Evolutionary conservation across 2,797 vertebrate genomes (phyloP).

Genomic region (Eospalax fontanierii): DNA sequence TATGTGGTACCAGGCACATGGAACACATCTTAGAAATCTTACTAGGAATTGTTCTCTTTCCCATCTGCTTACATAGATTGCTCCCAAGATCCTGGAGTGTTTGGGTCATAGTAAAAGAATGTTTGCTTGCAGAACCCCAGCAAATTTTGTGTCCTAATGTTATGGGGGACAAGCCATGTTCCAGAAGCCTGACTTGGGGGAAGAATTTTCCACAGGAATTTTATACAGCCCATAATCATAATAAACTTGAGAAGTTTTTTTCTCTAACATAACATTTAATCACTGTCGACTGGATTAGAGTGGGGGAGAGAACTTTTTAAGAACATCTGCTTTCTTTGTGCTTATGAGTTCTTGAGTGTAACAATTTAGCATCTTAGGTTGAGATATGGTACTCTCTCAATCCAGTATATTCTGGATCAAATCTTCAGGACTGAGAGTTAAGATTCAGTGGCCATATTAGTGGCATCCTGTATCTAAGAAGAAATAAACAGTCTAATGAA

Average conservation of each 20-base stretch:
- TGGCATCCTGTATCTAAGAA: neutral
- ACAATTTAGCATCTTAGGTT: neutral
- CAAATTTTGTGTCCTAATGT: neutral
- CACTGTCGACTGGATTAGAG: neutral
- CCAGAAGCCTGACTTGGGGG: neutral
- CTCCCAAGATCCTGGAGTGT: neutral
- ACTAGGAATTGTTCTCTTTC: neutral
- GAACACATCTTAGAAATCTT: neutral
- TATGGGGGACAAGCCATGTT: neutral
- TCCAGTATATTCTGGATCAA: neutral
- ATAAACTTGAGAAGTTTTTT: neutral
- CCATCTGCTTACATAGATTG: neutral
- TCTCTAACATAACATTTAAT: neutral
- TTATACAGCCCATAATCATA: neutral
- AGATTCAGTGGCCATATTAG: neutral
- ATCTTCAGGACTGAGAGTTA: neutral
- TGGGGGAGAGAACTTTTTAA: neutral
- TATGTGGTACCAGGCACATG: neutral
- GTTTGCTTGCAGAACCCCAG: neutral
- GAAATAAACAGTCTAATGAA: neutral
- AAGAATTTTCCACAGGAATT: neutral
- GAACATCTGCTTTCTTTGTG: neutral
- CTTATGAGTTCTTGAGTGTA: neutral
- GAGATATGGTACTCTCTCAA: too few relatives aligned
- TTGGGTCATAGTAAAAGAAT: neutral